phyloP scores from a whole-genome alignment of 2,113 vertebrate species.

The Scopus umbretta region DNA sequence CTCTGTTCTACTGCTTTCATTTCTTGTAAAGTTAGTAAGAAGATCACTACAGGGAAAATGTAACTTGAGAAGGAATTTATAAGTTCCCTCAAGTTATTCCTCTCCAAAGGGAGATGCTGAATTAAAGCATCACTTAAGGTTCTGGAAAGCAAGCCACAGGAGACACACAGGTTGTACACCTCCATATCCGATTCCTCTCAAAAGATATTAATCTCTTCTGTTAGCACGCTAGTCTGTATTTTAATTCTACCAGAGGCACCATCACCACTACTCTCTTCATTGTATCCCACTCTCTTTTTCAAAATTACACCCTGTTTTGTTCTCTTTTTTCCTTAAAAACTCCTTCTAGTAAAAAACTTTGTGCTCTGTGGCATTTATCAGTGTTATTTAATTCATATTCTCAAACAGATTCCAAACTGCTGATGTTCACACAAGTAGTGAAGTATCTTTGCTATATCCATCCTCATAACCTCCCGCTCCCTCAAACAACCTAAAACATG shows the following conservation, averaged over 20 bases:
- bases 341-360: not conserved
- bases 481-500: not conserved
- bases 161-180: not conserved
- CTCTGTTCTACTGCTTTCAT: not conserved
- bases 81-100: not conserved
- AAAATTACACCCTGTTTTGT: not conserved
- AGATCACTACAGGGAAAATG: not conserved
- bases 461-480: fast-evolving
- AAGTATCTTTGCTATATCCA: not conserved
- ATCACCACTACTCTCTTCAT: not conserved
- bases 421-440: not conserved
- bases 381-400: not conserved
- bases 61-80: not conserved
- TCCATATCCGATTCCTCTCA: not conserved
- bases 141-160: not conserved
- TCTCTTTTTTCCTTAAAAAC: not conserved
- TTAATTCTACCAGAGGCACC: not conserved
- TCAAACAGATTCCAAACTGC: not conserved
- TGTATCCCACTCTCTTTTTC: not conserved
- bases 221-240: not conserved
- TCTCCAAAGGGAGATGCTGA: not conserved
- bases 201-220: not conserved
- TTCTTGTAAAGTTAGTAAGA: not conserved
- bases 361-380: not conserved
- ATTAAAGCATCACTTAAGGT: not conserved